Evolutionary conservation across 1,140 invertebrate species (phyloP), one percentile per base, ranked within the genome.

Genomic region (Drosophila bifasciata): DNA sequence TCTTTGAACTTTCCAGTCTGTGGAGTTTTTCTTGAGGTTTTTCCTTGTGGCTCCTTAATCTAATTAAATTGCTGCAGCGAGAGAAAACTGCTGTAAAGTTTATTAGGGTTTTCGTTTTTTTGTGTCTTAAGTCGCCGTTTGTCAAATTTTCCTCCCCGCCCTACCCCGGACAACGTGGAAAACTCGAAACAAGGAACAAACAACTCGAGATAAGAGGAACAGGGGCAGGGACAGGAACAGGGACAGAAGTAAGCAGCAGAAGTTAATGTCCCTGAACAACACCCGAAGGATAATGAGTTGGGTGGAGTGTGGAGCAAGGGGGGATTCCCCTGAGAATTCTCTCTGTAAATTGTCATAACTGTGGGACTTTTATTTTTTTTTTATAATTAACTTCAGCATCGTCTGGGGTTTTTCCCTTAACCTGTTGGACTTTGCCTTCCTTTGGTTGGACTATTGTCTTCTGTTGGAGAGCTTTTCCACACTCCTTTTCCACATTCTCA

Each of bases 311-410:
- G 19, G 19, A n/a, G 19, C 36, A 46, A 52, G 40, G 32, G 40
- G 32, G 11, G 28, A 32, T 36, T 36, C 32, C 32, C 32, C 11
- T 1, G 32, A 13, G 32, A 36, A 36, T 36, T 11, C 3, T 36
- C 32, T 13, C 11, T 64, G 73, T 55, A 73, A 76, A 76, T 76
- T 79, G 73, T 83, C 78, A 81, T 77, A 80, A 70, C 78, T 80
- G 39, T 64, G 28, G 72, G 43, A 46, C 46, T 43, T 45, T 64
- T 25, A 6, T 6, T 25, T 25, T 25, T 25, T 8, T 9, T 40
- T 62, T 70, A 23, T 46, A 84, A 84, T 84, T 71, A 83, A 60
- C 66, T 56, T 57, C 8, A 16, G 48, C 36, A 17, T 50, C 36
- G 32, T 36, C 11, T 36, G 32, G 32, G 70, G 51, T 17, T 56